A percentile compares a stretch with the other conserved stretches of the same genome.
phyloP scores from a whole-genome alignment of 53 echinoderm and acorn worm species.

The Astropecten irregularis region DNA sequence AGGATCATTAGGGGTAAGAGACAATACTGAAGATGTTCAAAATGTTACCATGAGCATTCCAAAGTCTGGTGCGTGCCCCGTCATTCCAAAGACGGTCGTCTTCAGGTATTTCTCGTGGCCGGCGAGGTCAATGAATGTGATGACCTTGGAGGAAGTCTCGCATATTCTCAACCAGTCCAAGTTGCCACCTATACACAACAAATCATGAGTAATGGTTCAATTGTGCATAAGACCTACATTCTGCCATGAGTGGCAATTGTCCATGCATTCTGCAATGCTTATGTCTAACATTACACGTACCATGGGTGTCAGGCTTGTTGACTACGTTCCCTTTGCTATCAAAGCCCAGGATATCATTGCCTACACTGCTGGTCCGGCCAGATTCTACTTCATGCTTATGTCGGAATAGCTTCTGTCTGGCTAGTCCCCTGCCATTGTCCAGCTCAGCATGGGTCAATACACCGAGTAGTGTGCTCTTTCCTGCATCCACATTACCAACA shows the following conservation, averaged over 20 bases:
- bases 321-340: constrained; percentile 95
- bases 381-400: constrained; percentile 99
- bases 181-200: constrained; percentile 90
- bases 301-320: constrained; percentile 94
- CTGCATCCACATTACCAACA: constrained; percentile 98
- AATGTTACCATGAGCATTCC: constrained; percentile 99
- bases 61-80: constrained; percentile 97
- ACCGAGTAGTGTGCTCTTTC: constrained; percentile 94
- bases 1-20: too few relatives aligned
- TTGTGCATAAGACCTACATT: too few relatives aligned
- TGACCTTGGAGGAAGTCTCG: constrained; percentile 90
- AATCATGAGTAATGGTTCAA: too few relatives aligned
- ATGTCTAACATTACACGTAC: too few relatives aligned
- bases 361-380: constrained; percentile 97
- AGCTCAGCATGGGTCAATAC: constrained; percentile 96
- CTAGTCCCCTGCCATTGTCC: constrained; percentile 96
- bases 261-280: too few relatives aligned
- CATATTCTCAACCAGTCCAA: constrained; percentile 98
- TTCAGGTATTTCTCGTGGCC: constrained; percentile 96
- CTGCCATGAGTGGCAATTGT: too few relatives aligned
- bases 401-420: constrained; percentile 92
- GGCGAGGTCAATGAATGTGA: constrained; percentile 94
- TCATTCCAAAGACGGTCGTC: constrained; percentile 99
- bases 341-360: constrained; percentile 96
- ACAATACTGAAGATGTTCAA: too few relatives aligned